These are phyloP conservation scores for Desoria tigrina DNA, from an alignment of 2,888 invertebrate genomes.

Conservation along the genomic window DNA sequence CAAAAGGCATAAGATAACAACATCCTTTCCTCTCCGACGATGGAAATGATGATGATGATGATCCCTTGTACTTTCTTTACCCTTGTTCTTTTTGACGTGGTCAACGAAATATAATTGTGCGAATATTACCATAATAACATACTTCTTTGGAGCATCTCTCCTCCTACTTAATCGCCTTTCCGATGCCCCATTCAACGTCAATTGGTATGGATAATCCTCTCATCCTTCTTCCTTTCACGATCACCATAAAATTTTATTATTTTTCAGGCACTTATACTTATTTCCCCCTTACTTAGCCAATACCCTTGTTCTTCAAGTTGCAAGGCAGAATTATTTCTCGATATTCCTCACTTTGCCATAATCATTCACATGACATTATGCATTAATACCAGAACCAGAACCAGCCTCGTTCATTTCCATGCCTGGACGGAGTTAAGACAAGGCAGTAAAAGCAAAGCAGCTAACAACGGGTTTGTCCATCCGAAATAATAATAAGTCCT, in stretches of 20 bases:
- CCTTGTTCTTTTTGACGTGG: slow-evolving; percentile 26
- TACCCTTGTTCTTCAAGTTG: not conserved
- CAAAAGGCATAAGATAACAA: no score
- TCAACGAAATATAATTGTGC: slow-evolving; percentile 33
- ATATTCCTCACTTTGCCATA: not conserved
- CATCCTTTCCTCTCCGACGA: no score
- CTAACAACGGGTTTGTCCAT: slow-evolving; percentile 2
- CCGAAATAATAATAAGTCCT: slow-evolving; percentile 1
- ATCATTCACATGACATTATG: slow-evolving; percentile 10
- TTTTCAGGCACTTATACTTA: slow-evolving; percentile 16
- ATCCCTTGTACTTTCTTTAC: no score
- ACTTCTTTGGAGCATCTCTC: slow-evolving; percentile 32
- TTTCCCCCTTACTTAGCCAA: slow-evolving; percentile 11
- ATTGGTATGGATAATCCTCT: slow-evolving; percentile 13
- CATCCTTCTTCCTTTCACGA: slow-evolving; percentile 9
- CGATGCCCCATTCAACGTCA: slow-evolving; percentile 19
- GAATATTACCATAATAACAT: slow-evolving; percentile 45
- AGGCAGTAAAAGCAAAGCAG: not conserved
- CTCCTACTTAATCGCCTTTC: slow-evolving; percentile 41
- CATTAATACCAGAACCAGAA: no score
- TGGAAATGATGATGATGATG: no score
- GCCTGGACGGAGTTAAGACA: not conserved
- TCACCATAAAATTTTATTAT: slow-evolving; percentile 12
- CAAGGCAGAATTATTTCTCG: no score
- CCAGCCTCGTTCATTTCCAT: slow-evolving; percentile 9